Evolutionary conservation across 1,140 invertebrate species (phyloP).

Genomic region (Drosophila quadrilineata): DNA sequence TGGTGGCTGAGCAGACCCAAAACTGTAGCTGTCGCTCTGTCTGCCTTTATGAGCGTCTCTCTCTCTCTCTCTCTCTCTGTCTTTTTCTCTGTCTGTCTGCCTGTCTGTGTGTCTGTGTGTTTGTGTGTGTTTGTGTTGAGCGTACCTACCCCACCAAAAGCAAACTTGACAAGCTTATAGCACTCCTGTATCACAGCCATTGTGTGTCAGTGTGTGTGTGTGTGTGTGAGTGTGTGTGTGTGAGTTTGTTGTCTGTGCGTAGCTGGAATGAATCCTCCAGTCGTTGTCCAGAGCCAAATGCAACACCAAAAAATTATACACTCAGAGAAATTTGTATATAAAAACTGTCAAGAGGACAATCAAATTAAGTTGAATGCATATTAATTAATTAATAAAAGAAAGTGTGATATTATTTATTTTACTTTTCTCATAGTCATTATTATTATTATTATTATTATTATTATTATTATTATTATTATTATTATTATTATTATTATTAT

Average conservation of each 20-base stretch:
- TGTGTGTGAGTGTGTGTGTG: conserved; percentile 3
- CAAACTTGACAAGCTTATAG: conserved; percentile 73
- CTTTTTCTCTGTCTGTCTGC: too few relatives aligned
- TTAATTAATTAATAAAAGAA: not conserved
- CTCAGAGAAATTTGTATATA: conserved; percentile 9
- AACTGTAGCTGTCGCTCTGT: too few relatives aligned
- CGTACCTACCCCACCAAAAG: conserved; percentile 73
- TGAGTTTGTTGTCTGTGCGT: conserved; percentile 19
- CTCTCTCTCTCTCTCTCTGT: too few relatives aligned
- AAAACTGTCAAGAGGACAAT: not conserved
- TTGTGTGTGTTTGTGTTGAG: conserved; percentile 16
- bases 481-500: too few relatives aligned
- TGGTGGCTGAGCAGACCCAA: conserved; percentile 62
- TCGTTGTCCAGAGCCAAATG: conserved; percentile 22
- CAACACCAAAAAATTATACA: conserved; percentile 30
- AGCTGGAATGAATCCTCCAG: conserved; percentile 7
- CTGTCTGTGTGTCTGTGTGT: conserved; percentile 28
- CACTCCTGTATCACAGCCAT: not conserved
- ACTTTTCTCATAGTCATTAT: too few relatives aligned
- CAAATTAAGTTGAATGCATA: not conserved
- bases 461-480: too few relatives aligned
- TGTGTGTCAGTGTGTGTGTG: not conserved
- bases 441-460: too few relatives aligned
- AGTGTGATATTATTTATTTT: too few relatives aligned
- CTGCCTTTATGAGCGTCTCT: too few relatives aligned